Evolutionary conservation across 2,888 invertebrate genomes (phyloP), one percentile per base, ranked within the genome.

Genomic region (Heteromyza rotundicornis): DNA sequence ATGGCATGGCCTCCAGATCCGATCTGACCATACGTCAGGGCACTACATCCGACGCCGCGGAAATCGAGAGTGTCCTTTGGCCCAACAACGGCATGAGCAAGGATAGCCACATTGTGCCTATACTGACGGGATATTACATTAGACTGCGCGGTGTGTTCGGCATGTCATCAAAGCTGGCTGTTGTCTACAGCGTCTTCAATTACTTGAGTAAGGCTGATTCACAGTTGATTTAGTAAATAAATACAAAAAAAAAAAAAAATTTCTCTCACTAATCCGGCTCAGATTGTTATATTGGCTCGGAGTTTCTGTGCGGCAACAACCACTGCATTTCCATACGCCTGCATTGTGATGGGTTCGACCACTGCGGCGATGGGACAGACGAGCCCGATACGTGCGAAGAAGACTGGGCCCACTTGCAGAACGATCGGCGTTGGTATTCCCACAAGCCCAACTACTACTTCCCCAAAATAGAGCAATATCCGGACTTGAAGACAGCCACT

Each of bases 281-380:
- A 90, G 90, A 89, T 80, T 90, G 90, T 75, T 88, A 87, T 73
- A 84, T 87, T 50, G 87, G 87, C 16, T 86, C 88, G 23, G 90
- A 91, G 73, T 90, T 89, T 72, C 83, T 89, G 17, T 92, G 92
- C 68, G 86, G 87, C 60, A 91, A 92, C 76, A 87, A 88, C 70
- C 86, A 90, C 61, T 92, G 92, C 76, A 89, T 91, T 70, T 87
- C 89, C 1, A 85, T 85, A 53, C 85, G 88, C 22, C 80, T 92
- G 36, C 87, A 87, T 59, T 92, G 92, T 76, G 91, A 92, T 78
- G 90, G 90, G 7, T 89, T 90, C 69, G 90, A 92, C 81, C 90
- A 92, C 59, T 92, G 92, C 70, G 91, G 91, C 0, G 91, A 91
- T 76, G 86, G 86, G 64, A 89, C 88, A 68, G 91, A 91, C 77